Percentiles rank a stretch among this genome's conserved stretches.
Conservation (phyloP, 1,140 invertebrate species). For the Calycopis cecrops region DNA sequence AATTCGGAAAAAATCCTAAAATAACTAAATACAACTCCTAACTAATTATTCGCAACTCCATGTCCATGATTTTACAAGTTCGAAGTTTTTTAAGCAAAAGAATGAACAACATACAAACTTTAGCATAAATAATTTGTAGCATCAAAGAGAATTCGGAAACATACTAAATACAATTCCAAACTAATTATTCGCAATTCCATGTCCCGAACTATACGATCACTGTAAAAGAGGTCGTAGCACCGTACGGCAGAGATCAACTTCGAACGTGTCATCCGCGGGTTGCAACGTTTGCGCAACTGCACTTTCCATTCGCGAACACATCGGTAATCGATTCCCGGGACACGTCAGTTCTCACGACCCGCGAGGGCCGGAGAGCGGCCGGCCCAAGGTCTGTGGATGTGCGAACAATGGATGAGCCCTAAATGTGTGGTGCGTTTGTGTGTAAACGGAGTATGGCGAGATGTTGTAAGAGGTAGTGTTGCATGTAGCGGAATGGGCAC, state of each 20-base stretch:
- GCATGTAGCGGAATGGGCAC: too few relatives aligned
- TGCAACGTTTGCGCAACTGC: slow-evolving; percentile 46
- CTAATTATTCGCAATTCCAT: slow-evolving; percentile 1
- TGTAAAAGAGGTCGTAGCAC: slow-evolving; percentile 18
- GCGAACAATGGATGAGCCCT: slow-evolving; percentile 22
- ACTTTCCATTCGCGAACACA: slow-evolving; percentile 61
- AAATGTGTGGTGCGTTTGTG: too few relatives aligned
- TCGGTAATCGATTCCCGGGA: slow-evolving; percentile 63
- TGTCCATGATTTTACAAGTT: too few relatives aligned
- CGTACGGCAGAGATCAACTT: background rate
- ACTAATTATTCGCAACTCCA: too few relatives aligned
- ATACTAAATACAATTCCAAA: background rate
- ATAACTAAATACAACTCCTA: too few relatives aligned
- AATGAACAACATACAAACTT: too few relatives aligned
- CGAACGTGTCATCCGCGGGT: slow-evolving; percentile 8
- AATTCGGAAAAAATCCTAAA: too few relatives aligned
- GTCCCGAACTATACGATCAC: background rate
- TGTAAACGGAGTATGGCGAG: too few relatives aligned
- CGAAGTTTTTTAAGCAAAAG: too few relatives aligned
- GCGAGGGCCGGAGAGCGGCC: slow-evolving; percentile 53
- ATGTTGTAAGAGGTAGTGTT: too few relatives aligned
- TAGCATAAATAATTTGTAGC: too few relatives aligned
- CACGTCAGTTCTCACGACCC: slow-evolving; percentile 64
- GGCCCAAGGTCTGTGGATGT: slow-evolving; percentile 32
- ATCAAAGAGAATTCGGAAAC: too few relatives aligned